phyloP scores from a whole-genome alignment of 1,140 invertebrate species.

The Pseudomyrmex gracilis region DNA sequence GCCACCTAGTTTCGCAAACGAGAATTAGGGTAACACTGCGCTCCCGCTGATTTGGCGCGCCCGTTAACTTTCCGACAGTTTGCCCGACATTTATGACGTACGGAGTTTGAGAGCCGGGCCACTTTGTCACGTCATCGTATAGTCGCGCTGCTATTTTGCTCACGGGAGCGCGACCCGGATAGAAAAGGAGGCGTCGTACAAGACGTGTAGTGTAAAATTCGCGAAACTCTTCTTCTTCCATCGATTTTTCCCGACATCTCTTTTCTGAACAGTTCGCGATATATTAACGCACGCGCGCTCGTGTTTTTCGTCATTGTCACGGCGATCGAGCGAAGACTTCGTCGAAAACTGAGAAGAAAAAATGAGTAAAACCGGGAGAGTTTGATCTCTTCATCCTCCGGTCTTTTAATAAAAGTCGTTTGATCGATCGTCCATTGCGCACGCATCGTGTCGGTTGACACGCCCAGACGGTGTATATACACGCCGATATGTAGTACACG shows the following conservation, averaged over 20 bases:
- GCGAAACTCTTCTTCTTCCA: background rate
- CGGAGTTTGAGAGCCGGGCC: conserved; percentile 47
- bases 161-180: conserved; percentile 26
- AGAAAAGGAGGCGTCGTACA: background rate
- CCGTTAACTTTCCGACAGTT: conserved; percentile 70
- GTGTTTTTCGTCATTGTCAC: background rate
- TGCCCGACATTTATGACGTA: conserved; percentile 67
- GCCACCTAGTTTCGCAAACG: conserved; percentile 47
- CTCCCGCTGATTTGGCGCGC: conserved; percentile 57
- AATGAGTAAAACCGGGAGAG: too few species aligned
- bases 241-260: background rate
- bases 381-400: background rate
- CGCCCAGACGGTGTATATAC: background rate
- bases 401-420: too few species aligned
- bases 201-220: conserved; percentile 3
- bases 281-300: too few species aligned
- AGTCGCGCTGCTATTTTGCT: conserved; percentile 47
- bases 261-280: background rate
- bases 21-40: conserved; percentile 40
- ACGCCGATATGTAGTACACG: too few species aligned
- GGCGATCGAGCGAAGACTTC: background rate
- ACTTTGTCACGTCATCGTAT: conserved; percentile 45
- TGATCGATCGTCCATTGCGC: background rate
- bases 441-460: conserved; percentile 10
- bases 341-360: background rate